Base-by-base conservation (phyloP, 1,140 invertebrate species). In the Saccostrea cuccullata region DNA sequence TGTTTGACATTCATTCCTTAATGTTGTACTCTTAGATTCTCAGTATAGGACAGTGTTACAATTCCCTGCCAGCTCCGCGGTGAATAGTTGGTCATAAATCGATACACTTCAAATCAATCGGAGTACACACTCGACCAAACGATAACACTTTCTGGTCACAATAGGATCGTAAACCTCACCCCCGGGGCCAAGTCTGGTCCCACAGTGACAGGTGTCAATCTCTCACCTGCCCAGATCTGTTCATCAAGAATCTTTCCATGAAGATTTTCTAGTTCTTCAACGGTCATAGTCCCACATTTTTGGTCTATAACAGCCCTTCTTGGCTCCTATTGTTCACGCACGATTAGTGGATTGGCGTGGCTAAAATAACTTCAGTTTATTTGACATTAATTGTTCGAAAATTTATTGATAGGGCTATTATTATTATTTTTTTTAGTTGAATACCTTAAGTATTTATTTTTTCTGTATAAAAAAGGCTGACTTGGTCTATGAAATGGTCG, bases 151-250 rank as follows among this genome's bases (percentile, higher is more conserved):
- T 17, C 58, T 17, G 58, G 67, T 23, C 67, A 73, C 67, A 30
- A 73, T 73, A 23, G 26, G 13, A 11, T 30, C 8, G 67, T 73
- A 73, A 73, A 77, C 23, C 26, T 77, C 70, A 13, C 70, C 70
- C 70, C 26, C 70, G 70, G 26, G 70, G 23, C 26, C 70, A 15
- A 15, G 70, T 77, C 70, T 77, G 70, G 70, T 30, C 70, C 70
- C 15, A 36, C 26, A 15, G 5, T 77, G 70, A 77, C 26, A 77
- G 70, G 9, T 77, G 70, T 15, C 70, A 36, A 36, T 77, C 70
- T 77, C 70, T 36, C 26, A 23, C 67, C 23, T 73, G 70, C 11
- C 15, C 6, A 64, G 58, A 64, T 64, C 17, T n/a, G 58, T 64
- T 64, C 17, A 64, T 64, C 15, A 64, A 64, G 58, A 13, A 60